Percentiles rank a stretch among this genome's conserved stretches.
Evolutionary conservation across 2,797 vertebrate genomes (phyloP).

Genomic region (Tangara arthus): DNA sequence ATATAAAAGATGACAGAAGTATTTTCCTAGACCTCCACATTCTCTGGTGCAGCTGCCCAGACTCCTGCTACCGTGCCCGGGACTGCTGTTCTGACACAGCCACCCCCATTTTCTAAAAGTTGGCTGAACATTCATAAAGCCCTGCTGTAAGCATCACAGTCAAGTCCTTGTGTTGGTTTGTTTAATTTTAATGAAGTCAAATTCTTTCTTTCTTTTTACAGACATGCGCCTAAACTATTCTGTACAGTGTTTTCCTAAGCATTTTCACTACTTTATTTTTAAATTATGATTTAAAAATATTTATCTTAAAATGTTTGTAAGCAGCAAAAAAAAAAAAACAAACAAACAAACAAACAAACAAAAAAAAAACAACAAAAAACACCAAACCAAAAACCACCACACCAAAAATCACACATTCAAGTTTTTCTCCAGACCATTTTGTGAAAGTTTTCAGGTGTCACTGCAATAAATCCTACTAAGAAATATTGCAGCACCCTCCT

Average conservation of each 20-base stretch:
- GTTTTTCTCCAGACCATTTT: neutral
- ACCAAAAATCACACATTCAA: neutral
- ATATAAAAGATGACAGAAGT: neutral
- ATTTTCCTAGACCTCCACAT: neutral
- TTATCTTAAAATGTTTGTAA: neutral
- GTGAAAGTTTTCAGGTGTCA: neutral
- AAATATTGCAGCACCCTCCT: neutral
- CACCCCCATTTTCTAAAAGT: neutral
- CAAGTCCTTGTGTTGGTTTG: neutral
- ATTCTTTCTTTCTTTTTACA: neutral
- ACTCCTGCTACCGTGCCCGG: neutral
- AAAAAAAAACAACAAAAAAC: neutral
- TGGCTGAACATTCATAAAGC: neutral
- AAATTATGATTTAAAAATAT: neutral
- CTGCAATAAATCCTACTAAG: neutral
- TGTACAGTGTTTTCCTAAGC: neutral
- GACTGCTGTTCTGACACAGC: neutral
- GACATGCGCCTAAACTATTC: neutral
- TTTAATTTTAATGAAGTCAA: neutral
- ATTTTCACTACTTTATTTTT: neutral
- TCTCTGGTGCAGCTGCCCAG: neutral
- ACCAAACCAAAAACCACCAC: neutral
- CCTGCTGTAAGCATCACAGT: neutral
- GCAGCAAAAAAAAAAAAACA: neutral
- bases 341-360: no score